Evolutionary conservation across 2,113 vertebrate species (phyloP), one percentile per base, ranked within the genome.

Genomic region (Lagopus muta): DNA sequence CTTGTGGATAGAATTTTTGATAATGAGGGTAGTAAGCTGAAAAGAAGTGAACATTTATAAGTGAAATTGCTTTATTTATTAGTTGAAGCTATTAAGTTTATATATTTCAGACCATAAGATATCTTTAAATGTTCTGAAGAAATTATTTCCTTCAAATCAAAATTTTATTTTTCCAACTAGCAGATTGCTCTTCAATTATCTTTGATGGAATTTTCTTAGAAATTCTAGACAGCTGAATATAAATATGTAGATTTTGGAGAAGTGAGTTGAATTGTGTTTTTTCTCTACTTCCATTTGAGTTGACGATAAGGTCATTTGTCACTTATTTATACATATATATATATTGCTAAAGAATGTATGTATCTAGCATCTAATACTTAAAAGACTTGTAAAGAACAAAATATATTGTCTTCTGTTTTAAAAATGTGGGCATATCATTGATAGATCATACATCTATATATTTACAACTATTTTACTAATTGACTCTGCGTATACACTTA

Each of bases 81-180:
- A 69, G 2, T 43, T 54, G 22, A 73, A 36, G 5, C 45, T 40
- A 40, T 10, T 73, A 25, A 3, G 45, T 60, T 78, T 70, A 2
- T 67, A 5, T 42, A 15, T 67, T 92, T 78, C 50, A 32, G 25
- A 62, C 14, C 1, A 43, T 78, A 64, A 24, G 3, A 47, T 81
- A 20, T 7, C 3, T 28, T 36, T 74, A 61, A 34, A 55, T n/a
- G 6, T 80, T 71, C 24, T 83, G 42, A 81, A 72, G 32, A 61
- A 83, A 32, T 47, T 7, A 2, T 57, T 89, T 79, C 34, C 18
- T 67, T 81, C 16, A 27, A 25, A 50, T 58, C 48, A 4, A 1
- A 2, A 32, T n/a, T 60, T 77, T n/a, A 43, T 38, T 0, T 0
- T 3, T 5, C 4, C 3, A 25, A 2, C 3, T 65, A 8, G 1